Evolutionary conservation across 2,797 vertebrate species (phyloP).

Genomic region (Cichlasoma orientale): DNA sequence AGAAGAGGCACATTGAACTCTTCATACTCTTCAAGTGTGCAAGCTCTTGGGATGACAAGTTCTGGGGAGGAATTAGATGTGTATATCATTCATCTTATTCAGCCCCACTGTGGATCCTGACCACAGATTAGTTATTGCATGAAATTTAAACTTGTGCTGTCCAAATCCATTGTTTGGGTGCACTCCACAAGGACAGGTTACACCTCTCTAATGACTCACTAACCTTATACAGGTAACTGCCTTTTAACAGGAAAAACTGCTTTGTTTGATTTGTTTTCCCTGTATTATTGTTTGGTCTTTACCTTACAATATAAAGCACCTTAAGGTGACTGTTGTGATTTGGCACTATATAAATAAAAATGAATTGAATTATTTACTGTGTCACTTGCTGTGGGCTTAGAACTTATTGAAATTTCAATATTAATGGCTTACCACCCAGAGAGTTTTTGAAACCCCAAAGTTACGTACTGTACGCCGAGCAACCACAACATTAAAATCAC

Average conservation of each 20-base stretch:
- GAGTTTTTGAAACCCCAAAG: neutral
- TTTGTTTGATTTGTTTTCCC: too few relatives aligned
- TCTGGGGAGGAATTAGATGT: neutral
- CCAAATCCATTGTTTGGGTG: neutral
- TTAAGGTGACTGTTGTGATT: too few relatives aligned
- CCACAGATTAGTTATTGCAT: neutral
- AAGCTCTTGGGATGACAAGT: neutral
- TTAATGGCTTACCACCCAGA: fast-evolving
- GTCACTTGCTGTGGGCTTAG: neutral
- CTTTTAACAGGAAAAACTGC: too few relatives aligned
- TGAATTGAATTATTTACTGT: neutral
- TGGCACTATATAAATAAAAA: too few relatives aligned
- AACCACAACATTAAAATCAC: neutral
- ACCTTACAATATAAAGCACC: too few relatives aligned
- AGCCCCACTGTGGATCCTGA: neutral
- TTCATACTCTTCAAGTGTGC: too few relatives aligned
- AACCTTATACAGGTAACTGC: neutral
- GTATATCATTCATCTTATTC: neutral
- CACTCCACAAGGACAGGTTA: neutral
- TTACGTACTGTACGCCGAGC: neutral
- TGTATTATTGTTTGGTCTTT: too few relatives aligned
- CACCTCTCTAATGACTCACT: neutral
- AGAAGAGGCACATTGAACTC: too few relatives aligned
- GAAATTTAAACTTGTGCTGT: neutral
- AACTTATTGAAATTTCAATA: neutral